Base-by-base conservation (phyloP, 92 coral and sea anemone species). In the Palythoa heliodiscus region DNA sequence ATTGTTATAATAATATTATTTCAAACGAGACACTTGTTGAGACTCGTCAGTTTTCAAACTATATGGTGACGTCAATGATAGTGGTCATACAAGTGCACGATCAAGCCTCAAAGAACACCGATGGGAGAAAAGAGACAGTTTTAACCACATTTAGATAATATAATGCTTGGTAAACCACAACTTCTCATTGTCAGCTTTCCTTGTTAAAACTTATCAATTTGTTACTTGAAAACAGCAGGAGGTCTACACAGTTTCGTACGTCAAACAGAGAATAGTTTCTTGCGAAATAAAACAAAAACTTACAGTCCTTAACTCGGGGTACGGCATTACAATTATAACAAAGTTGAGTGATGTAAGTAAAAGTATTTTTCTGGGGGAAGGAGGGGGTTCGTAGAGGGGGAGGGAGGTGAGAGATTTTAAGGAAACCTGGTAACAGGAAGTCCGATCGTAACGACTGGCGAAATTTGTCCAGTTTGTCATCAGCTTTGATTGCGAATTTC, bases 71-170 rank as follows among this genome's bases (percentile, higher is more conserved):
- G 72, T 78, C 72, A 78, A 58, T 38, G 11, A 7, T 16, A 23
- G 43, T n/a, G 22, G 20, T 37, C 83, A 66, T 78, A 22, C 48
- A 35, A 37, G 83, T 38, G 40, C 17, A 19, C 8, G 17, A 24
- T 13, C 16, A 54, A 23, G n/a, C 2, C 24, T 61, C 52, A 74
- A 78, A 58, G 83, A n/a, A 68, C 25, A 35, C 72, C 53, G 57
- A 22, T 47, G n/a, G 29, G 19, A 43, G 12, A 39, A 19, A 64
- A 78, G 54, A 38, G 39, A 78, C 38, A 61, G 70, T 20, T 78
- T 78, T 78, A 61, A 78, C 71, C 10, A 38, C 71, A 39, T 38
- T 78, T 38, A 8, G 10, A 39, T 61, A 60, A 78, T 61, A 11
- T 54, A 61, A 23, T 61, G 83, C 17, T 22, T 22, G 25, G 70